phyloP scores from a whole-genome alignment of 1,140 invertebrate species.

The Trichonephila inaurata region DNA sequence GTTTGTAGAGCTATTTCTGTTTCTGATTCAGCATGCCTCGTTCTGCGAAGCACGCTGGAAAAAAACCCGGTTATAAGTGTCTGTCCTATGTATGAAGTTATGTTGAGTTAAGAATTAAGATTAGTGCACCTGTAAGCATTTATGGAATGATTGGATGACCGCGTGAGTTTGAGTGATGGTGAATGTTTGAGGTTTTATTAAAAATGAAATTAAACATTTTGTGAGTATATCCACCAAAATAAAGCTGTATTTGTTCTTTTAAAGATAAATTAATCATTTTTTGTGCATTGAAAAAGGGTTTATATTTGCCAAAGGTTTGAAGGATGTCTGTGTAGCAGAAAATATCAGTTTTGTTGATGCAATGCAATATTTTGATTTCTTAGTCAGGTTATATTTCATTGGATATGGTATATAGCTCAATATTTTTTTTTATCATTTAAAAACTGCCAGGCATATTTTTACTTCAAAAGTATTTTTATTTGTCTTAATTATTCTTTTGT shows the following conservation, averaged over 20 bases:
- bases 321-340: not conserved
- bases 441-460: too few species aligned
- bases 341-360: too few species aligned
- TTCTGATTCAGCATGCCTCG: constrained; percentile 2
- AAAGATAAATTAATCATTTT: not conserved
- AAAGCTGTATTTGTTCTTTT: constrained; percentile 3
- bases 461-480: too few species aligned
- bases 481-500: too few species aligned
- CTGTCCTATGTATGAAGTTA: constrained; percentile 35
- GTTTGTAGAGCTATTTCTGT: constrained; percentile 63
- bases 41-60: not conserved
- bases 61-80: constrained; percentile 73
- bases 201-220: not conserved
- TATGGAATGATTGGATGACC: constrained; percentile 41
- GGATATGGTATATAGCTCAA: too few species aligned
- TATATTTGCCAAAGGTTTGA: constrained; percentile 9
- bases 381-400: too few species aligned
- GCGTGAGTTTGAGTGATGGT: constrained; percentile 26
- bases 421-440: too few species aligned
- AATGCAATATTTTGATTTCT: too few species aligned
- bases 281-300: not conserved
- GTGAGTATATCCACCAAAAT: not conserved
- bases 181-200: not conserved
- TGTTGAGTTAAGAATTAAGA: constrained; percentile 13
- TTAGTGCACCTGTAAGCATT: constrained; percentile 47